Conservation (phyloP, 2,888 invertebrate species). For the Tinea trinotella region DNA sequence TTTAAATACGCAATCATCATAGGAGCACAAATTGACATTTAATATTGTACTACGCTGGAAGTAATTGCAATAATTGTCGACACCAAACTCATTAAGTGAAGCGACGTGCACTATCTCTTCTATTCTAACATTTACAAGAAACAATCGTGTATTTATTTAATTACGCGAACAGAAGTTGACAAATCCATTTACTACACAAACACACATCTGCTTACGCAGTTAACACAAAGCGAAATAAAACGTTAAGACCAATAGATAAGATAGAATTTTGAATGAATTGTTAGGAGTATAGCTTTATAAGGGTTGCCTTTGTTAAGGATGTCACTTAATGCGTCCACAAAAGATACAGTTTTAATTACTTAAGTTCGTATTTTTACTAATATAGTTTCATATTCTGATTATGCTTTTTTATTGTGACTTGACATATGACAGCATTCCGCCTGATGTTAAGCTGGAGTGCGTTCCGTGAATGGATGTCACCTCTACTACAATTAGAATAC, state of each 20-base stretch:
- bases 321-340: too few relatives aligned
- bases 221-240: neutral
- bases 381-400: too few relatives aligned
- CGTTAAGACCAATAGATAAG: neutral
- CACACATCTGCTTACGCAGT: neutral
- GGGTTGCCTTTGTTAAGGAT: neutral
- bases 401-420: too few relatives aligned
- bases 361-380: too few relatives aligned
- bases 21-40: too few relatives aligned
- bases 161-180: slow-evolving; percentile 60
- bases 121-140: slow-evolving; percentile 30
- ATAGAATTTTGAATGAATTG: neutral
- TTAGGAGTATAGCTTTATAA: neutral
- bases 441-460: too few relatives aligned
- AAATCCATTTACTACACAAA: slow-evolving; percentile 50
- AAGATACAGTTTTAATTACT: too few relatives aligned
- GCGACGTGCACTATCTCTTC: neutral
- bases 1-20: too few relatives aligned
- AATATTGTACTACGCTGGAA: neutral
- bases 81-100: slow-evolving; percentile 2
- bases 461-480: too few relatives aligned
- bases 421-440: too few relatives aligned
- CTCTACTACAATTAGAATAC: too few relatives aligned
- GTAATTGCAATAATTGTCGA: neutral
- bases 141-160: slow-evolving; percentile 60